Base-by-base conservation (phyloP, 2,888 invertebrate species). In the Achlya flavicornis region DNA sequence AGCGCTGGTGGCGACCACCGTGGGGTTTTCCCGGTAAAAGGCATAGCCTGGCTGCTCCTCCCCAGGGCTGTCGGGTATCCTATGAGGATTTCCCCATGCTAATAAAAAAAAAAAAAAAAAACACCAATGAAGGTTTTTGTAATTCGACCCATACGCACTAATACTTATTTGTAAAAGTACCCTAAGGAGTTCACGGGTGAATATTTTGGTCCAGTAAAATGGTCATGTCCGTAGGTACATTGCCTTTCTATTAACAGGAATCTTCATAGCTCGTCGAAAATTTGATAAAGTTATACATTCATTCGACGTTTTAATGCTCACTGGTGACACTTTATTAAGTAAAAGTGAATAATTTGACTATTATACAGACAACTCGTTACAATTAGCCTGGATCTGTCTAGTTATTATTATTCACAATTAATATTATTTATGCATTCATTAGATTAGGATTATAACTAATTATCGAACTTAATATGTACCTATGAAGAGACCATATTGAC, bases 271-370 rank as follows among this genome's bases (percentile, higher is more conserved):
- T 62, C 16, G 58, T 43, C 41, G 57, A 58, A 41, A 33, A 57
- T 58, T 58, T n/a, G n/a, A 58, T 46, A 16, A 58, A 46, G 16
- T 32, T 60, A 57, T n/a, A 19, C 16, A 60, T 41, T 16, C 8
- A 19, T 53, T 19, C 19, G 16, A 8, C 53, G 7, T 19, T 19
- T 19, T 53, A 53, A 53, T 53, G 8, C 7, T 10, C 53, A 19
- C 53, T 53, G 53, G 53, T 53, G 19, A 53, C 53, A 53, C 53
- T 19, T 53, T 53, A 53, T 53, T 53, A 53, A 19, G 3, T 53
- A 0, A 53, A 53, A 10, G n/a, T 48, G 53, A 53, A 53, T 53
- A 53, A 19, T 53, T 53, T 53, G 19, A 14, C 16, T 53, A 53
- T 53, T 48, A 53, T 19, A 53, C 48, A 53, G 19, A 53, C 53